A percentile compares a stretch with the other conserved stretches of the same genome.
Evolutionary conservation across 2,797 vertebrate species (phyloP).

Genomic region (Bradypodion pumilum): DNA sequence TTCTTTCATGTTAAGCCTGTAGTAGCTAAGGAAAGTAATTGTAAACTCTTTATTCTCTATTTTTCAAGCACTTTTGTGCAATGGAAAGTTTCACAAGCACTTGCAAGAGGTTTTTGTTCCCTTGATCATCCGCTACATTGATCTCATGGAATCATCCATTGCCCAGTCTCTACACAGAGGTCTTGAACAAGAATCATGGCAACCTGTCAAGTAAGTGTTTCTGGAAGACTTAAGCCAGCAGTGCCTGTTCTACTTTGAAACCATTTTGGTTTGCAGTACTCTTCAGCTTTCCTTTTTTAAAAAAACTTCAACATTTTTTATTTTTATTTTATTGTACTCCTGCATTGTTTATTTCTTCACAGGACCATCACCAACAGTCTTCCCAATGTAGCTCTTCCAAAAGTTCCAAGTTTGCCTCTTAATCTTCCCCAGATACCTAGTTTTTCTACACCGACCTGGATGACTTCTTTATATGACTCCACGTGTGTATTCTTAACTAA

Average conservation of each 20-base stretch:
- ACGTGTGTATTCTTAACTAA: slow-evolving; percentile 90
- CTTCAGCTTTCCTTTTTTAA: slow-evolving; percentile 63
- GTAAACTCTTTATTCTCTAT: slow-evolving; percentile 37
- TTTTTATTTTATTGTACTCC: slow-evolving; percentile 74
- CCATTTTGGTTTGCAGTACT: slow-evolving; percentile 57
- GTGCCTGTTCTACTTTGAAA: slow-evolving; percentile 47
- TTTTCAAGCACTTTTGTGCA: slow-evolving; percentile 89
- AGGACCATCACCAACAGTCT: slow-evolving; percentile 97
- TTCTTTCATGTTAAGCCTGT: slow-evolving; percentile 3
- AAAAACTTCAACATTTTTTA: too few species aligned
- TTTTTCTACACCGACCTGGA: slow-evolving; percentile 94
- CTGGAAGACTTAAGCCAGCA: slow-evolving; percentile 24
- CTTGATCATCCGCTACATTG: slow-evolving; percentile 94
- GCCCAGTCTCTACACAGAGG: slow-evolving; percentile 96
- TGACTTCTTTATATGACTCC: slow-evolving; percentile 93
- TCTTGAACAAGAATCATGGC: slow-evolving; percentile 96
- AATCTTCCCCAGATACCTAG: slow-evolving; percentile 95
- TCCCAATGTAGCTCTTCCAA: slow-evolving; percentile 94
- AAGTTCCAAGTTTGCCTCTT: slow-evolving; percentile 94
- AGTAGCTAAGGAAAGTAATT: slow-evolving; percentile 46
- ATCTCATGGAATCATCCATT: slow-evolving; percentile 98
- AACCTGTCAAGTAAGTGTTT: slow-evolving; percentile 91
- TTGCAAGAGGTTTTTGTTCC: slow-evolving; percentile 94
- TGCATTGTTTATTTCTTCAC: slow-evolving; percentile 82
- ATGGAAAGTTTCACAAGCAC: slow-evolving; percentile 95